Base-by-base conservation (phyloP, 2,797 vertebrate species). In the Xyrichtys novacula region DNA sequence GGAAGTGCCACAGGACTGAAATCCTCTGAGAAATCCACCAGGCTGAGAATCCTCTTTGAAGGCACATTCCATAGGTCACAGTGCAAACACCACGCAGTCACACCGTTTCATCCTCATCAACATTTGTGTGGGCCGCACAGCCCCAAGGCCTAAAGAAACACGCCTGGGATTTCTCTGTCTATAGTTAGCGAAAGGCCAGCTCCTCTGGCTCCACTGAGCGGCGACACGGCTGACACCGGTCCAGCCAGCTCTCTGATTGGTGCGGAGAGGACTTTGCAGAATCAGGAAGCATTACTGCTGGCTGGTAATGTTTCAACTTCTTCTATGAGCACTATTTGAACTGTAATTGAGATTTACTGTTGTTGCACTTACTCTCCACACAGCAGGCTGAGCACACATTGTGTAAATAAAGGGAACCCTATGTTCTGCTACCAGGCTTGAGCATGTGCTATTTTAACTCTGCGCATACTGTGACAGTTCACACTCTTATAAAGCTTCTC, bases 121-220 rank as follows among this genome's bases (percentile, higher is more conserved):
- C 91, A 92, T 93, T 94, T 92, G 86, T 88, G 87, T 88, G 88
- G 88, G 88, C 83, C 42, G 32, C 76, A 46, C 85, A 80, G 83
- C 80, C 86, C 84, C 10, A 42, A 61, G 88, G 85, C 84, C 85
- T 80, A 85, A 85, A 88, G 73, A 79, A 85, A 87, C 65, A 43
- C 71, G 25, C 81, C 80, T 64, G 52, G 85, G 86, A 89, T 85
- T 86, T 88, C 70, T 86, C 67, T 26, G 73, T 79, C 86, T 90
- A 89, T 83, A 91, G 70, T 89, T 91, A 93, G 89, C 73, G 31
- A 74, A 68, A 76, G 76, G 82, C 76, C 81, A 74, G 69, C 71
- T 84, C 79, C 78, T 78, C 64, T 63, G 87, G 80, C 80, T 83
- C 84, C 81, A 75, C 49, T 25, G 77, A 85, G 71, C 62, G 36